Conservation (phyloP, 2,888 invertebrate genomes). For the Hydroisotoma schaefferi region DNA sequence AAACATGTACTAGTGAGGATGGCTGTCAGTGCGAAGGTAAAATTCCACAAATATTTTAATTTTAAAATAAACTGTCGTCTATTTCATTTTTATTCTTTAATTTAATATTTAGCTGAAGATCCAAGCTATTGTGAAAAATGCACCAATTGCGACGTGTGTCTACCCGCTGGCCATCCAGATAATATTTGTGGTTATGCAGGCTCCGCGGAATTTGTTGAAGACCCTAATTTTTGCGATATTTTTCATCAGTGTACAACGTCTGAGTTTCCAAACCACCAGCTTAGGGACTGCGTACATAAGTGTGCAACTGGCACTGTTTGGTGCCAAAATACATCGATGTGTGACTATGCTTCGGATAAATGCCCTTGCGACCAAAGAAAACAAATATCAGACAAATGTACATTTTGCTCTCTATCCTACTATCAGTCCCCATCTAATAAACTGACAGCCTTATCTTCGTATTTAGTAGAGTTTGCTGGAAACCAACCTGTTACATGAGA, state of each 20-base stretch:
- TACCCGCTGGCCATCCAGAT: neutral
- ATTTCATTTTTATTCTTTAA: too few relatives aligned
- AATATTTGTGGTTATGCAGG: conserved; percentile 10
- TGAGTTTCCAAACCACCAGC: neutral
- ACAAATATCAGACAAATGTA: too few relatives aligned
- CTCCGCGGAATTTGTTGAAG: neutral
- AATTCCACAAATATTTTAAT: too few relatives aligned
- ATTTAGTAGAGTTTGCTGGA: too few relatives aligned
- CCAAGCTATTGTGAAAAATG: conserved; percentile 2
- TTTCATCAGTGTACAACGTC: conserved; percentile 24
- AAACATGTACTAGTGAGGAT: too few relatives aligned
- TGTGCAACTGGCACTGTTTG: conserved; percentile 14
- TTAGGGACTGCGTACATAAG: conserved; percentile 18
- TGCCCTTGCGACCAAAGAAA: neutral
- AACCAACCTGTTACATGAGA: too few relatives aligned
- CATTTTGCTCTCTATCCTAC: too few relatives aligned
- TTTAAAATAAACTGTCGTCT: too few relatives aligned
- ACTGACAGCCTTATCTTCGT: too few relatives aligned
- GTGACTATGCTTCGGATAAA: neutral
- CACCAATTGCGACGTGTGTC: neutral
- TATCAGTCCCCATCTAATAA: too few relatives aligned
- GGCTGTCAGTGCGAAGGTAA: too few relatives aligned
- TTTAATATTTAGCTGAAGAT: too few relatives aligned
- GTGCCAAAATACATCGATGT: conserved; percentile 9
- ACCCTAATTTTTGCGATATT: conserved; percentile 21